Base-by-base conservation (phyloP, 2,797 vertebrate species). In the Darevskia mixta region DNA sequence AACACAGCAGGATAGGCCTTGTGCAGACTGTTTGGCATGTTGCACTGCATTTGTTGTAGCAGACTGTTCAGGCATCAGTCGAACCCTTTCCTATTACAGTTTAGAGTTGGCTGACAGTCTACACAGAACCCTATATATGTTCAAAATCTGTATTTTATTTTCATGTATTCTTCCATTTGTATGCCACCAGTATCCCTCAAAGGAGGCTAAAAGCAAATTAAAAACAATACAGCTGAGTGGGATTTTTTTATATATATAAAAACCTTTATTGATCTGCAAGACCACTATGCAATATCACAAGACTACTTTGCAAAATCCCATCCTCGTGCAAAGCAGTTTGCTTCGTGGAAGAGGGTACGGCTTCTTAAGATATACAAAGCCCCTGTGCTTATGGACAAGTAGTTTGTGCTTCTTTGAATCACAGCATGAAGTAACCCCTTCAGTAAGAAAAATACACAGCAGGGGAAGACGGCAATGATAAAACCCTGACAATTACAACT, bases 1-100 rank as follows among this genome's bases (percentile, higher is more conserved):
- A 71, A 93, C 77, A 93, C 84, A 91, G 93, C 32, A 58, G 89
- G 49, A 88, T 86, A 78, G 86, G 86, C 94, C 38, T 20, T 20
- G 77, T 67, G 78, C 45, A 79, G 64, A 72, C 86, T 35, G 17
- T 61, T 49, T 91, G 86, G 76, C 90, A 77, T 88, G 43, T 75
- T 91, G 86, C 75, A 0, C 0, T 86, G 9, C 38, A 69, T 55
- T 92, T 90, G 76, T 71, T 91, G 66, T 88, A 93, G 90, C 49
- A 91, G 64, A 87, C 93, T 87, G 90, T 94, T 95, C 90, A 94
- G 86, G 82, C 82, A 72, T 3, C 80, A 69, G 8, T 67, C 58
- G 73, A 87, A 84, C 88, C 43, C 82, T 92, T 93, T 94, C 86
- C 86, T 94, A 77, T 92, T 64, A 88, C 13, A 15, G 49, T 55